phyloP scores from a whole-genome alignment of 2,888 invertebrate species.

The Oscheius onirici region DNA sequence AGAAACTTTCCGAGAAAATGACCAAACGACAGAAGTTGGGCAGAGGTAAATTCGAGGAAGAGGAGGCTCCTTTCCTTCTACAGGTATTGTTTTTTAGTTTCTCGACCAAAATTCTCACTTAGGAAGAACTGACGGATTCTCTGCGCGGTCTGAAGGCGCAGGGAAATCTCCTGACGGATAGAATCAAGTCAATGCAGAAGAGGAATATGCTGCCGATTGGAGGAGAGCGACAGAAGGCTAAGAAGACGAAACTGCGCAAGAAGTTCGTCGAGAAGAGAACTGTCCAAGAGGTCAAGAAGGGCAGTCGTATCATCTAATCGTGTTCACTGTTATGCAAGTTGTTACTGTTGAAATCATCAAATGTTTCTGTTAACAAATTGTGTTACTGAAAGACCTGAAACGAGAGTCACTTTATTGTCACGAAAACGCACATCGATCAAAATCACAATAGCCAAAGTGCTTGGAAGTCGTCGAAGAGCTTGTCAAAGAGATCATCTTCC shows the following conservation, averaged over 20 bases:
- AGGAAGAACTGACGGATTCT: slow-evolving; percentile 46
- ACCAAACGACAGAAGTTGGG: slow-evolving; percentile 45
- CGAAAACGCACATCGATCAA: no score
- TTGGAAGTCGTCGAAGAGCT: no score
- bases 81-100: neutral
- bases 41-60: slow-evolving; percentile 47
- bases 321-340: neutral
- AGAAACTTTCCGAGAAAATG: slow-evolving; percentile 37
- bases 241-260: slow-evolving; percentile 43
- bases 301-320: slow-evolving; percentile 40
- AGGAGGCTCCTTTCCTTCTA: slow-evolving; percentile 48
- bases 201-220: slow-evolving; percentile 54
- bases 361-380: no score
- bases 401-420: no score
- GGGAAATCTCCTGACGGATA: slow-evolving; percentile 49
- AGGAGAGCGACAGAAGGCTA: slow-evolving; percentile 36
- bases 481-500: no score
- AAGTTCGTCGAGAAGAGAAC: slow-evolving; percentile 43
- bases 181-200: slow-evolving; percentile 53
- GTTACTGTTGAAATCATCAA: slow-evolving; percentile 1
- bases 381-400: no score
- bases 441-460: no score
- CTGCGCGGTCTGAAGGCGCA: slow-evolving; percentile 49
- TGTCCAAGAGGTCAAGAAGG: slow-evolving; percentile 42
- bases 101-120: neutral